Base-by-base conservation (phyloP, 2,113 vertebrate genomes). In the Nibea coibor region DNA sequence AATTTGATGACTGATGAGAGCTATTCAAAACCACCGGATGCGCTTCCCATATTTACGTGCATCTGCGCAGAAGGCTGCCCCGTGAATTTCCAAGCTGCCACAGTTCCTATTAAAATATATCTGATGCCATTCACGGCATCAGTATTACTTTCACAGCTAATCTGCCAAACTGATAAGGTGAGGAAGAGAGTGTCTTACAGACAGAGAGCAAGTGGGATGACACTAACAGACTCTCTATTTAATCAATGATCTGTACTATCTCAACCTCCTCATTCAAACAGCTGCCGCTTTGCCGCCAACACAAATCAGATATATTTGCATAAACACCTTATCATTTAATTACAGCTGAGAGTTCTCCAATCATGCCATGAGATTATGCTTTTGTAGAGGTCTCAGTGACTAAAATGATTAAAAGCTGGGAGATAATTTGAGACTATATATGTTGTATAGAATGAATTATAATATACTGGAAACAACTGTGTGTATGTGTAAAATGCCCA, bases 301-400 rank as follows among this genome's bases (percentile, higher is more conserved):
- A 87, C 67, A 88, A 89, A 89, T 92, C 89, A 2, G 87, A 86
- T 88, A 82, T 91, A 91, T 93, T 91, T 92, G 88, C 90, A 91
- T 87, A 92, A 92, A 88, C 90, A 90, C 83, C 87, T 88, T 91
- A 91, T 91, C 89, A 88, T 93, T 90, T 93, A 93, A 93, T 93
- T 92, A 91, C 74, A 91, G 88, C 72, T 76, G 77, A 84, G 86
- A 85, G 83, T 87, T 88, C 72, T 89, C 64, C 68, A 89, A 87
- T 93, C 82, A 75, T 22, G 85, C 53, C 57, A 57, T 62, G 47
- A 83, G 75, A 89, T 89, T 82, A 71, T 47, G 69, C 59, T 86
- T 90, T 84, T 88, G 87, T 90, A 67, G 61, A 78, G 70, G 72
- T 20, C 75, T 75, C 19, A 26, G 62, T 72, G 72, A 78, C 70